Evolutionary conservation across 2,113 vertebrate species (phyloP), one percentile per base, ranked within the genome.

Genomic region (Triplophysa rosa): DNA sequence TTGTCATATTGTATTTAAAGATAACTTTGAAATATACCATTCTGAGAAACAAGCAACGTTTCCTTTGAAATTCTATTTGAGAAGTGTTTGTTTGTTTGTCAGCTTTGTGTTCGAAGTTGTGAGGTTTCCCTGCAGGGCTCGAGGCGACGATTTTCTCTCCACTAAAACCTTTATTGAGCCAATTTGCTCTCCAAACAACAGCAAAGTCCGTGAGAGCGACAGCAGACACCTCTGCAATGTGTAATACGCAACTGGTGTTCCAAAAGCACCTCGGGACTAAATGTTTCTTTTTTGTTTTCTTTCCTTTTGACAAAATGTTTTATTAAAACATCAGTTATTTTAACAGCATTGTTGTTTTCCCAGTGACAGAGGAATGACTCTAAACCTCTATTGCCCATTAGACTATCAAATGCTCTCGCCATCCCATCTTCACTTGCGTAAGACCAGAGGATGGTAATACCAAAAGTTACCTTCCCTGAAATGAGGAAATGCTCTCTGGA

Each of bases 401-500:
- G 19, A 61, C 21, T 58, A 45, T 62, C 37, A 62, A 23, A 45
- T 62, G 58, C 54, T 49, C 63, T 63, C 29, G 14, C n/a, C 59
- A 75, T 47, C 63, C 26, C 45, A 14, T 26, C 13, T 47, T 52
- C 52, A 14, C n/a, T 59, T 70, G 33, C 62, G 40, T 24, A 59
- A 78, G 68, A 64, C 68, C 67, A 84, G 82, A 80, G 72, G 68
- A 73, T 24, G 63, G 62, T 65, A 66, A 59, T 14, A 37, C 26
- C 56, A 49, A 81, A 78, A 68, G 42, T 69, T 73, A 24, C 67
- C 23, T 67, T 82, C 17, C 33, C 63, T 76, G 61, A 80, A 72
- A 71, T 61, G 58, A 84, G 80, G 80, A 84, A 85, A 49, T 68
- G 71, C 62, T 67, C 84, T 59, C 72, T 67, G 75, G 40, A 80